A percentile compares a stretch with the other conserved stretches of the same genome.
Conservation (phyloP, 2,113 vertebrate species). For the Antechinus flavipes region DNA sequence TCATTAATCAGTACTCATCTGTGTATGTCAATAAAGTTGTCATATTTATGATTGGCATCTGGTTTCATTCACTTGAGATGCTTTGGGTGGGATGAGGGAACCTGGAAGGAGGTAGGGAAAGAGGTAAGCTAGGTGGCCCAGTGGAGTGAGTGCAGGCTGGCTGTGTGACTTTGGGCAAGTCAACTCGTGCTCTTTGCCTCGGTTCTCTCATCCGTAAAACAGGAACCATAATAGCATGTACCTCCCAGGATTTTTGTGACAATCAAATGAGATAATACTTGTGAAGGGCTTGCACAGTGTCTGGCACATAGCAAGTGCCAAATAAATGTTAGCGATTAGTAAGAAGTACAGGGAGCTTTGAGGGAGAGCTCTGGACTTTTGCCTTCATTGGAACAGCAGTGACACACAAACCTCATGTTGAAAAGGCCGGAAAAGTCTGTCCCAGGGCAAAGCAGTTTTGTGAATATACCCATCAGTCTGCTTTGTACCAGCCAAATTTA, state of each 20-base stretch:
- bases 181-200: background rate
- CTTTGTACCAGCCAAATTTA: background rate
- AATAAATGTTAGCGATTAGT: background rate
- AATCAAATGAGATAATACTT: background rate
- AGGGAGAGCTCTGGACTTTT: background rate
- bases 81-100: background rate
- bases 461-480: background rate
- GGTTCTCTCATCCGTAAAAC: background rate
- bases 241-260: background rate
- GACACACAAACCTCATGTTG: background rate
- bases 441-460: background rate
- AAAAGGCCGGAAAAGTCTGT: background rate
- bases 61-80: constrained; percentile 59
- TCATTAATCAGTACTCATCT: constrained; percentile 74
- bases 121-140: background rate
- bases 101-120: background rate
- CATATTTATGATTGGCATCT: constrained; percentile 84
- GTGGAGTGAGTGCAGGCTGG: background rate
- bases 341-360: background rate
- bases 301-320: background rate
- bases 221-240: background rate
- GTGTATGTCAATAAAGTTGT: constrained; percentile 87
- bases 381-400: background rate
- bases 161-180: background rate
- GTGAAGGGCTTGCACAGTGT: background rate